Percentiles rank a stretch among this genome's conserved stretches.
These are phyloP conservation scores for Callocephalon fimbriatum DNA, from an alignment of 2,113 vertebrate genomes.

Conservation along the genomic window DNA sequence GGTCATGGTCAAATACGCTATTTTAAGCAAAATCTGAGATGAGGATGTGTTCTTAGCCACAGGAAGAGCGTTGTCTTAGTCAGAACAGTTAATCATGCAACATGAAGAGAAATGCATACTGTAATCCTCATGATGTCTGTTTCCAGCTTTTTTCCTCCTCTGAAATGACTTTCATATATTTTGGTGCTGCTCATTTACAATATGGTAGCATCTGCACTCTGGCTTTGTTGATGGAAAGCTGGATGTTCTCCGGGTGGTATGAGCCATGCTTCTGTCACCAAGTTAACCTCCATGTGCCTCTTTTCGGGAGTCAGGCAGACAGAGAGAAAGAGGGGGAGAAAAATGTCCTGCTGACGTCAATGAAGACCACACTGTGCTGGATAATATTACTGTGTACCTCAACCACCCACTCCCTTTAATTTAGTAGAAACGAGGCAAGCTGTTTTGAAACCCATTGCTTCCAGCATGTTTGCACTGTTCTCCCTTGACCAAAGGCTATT, in stretches of 20 bases:
- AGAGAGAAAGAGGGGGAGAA: background rate
- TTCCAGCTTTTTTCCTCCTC: slow-evolving; percentile 50
- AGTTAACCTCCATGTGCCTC: slow-evolving; percentile 31
- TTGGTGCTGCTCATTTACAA: slow-evolving; percentile 26
- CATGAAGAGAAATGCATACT: background rate
- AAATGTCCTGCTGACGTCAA: slow-evolving; percentile 70
- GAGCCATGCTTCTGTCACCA: slow-evolving; percentile 45
- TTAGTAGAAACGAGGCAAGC: slow-evolving; percentile 71
- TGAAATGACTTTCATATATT: slow-evolving; percentile 51
- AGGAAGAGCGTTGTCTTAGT: slow-evolving; percentile 69
- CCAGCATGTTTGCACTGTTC: slow-evolving; percentile 32
- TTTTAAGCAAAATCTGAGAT: slow-evolving; percentile 62
- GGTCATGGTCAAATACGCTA: background rate
- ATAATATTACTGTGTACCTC: slow-evolving; percentile 66
- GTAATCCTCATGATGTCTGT: slow-evolving; percentile 13
- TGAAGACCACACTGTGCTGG: slow-evolving; percentile 64
- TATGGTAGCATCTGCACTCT: background rate
- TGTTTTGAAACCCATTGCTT: slow-evolving; percentile 62
- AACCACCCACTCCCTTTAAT: slow-evolving; percentile 74
- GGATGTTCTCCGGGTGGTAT: slow-evolving; percentile 14
- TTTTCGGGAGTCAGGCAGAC: background rate
- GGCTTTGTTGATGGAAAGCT: slow-evolving; percentile 31
- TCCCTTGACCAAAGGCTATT: slow-evolving; percentile 59
- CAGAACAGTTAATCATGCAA: slow-evolving; percentile 58
- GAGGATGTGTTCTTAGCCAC: slow-evolving; percentile 63